Conservation (phyloP, 2,113 vertebrate species). For the Xenotilapia longispinis region DNA sequence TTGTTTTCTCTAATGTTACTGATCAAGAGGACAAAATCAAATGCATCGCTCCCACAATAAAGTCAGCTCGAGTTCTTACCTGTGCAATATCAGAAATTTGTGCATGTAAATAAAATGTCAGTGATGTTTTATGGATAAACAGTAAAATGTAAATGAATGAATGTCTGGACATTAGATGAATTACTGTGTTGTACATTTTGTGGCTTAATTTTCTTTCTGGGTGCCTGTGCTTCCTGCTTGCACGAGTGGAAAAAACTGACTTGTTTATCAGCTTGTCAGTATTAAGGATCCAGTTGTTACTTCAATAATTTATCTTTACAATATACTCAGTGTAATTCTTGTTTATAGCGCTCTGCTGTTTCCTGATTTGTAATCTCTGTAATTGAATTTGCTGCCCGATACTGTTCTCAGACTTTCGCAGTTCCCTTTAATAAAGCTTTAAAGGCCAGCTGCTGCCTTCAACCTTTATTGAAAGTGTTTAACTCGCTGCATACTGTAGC, state of each 20-base stretch:
- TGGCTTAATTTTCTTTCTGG: not conserved
- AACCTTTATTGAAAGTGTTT: not conserved
- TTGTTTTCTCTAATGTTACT: not conserved
- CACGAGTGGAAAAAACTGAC: not conserved
- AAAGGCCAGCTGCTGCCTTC: not conserved
- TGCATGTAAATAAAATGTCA: not conserved
- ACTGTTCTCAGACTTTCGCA: not conserved
- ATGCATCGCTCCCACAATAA: fast-evolving
- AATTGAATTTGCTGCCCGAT: not conserved
- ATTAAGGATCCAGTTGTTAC: not conserved
- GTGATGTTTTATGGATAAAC: not conserved
- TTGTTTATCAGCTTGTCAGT: not conserved
- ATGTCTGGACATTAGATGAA: not conserved
- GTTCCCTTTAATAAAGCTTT: not conserved
- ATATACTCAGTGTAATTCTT: not conserved
- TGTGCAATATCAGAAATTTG: not conserved
- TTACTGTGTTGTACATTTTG: not conserved
- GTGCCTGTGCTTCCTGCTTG: not conserved
- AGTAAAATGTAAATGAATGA: not conserved
- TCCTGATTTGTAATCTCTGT: not conserved
- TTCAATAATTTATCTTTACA: not conserved
- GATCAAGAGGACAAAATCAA: not conserved
- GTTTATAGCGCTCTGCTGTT: not conserved
- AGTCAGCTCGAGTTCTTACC: not conserved
- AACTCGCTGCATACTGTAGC: not conserved